Percentiles rank a stretch among this genome's conserved stretches.
Evolutionary conservation across 30 jellyfish, hydroid and myxozoan species (phyloP).

Genomic region (Clytia hemisphaerica): DNA sequence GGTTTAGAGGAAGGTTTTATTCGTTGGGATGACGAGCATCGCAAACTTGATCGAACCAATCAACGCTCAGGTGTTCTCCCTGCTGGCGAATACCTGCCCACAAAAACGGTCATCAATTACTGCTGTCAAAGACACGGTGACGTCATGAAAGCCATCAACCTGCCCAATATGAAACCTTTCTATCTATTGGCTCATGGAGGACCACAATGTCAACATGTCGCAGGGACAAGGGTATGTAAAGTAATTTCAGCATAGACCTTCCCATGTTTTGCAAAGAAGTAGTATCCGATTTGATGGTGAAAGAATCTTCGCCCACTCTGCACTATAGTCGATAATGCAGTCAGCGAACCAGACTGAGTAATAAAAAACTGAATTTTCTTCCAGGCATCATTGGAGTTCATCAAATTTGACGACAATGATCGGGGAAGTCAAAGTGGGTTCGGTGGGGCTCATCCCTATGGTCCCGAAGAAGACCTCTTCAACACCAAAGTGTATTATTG

Average conservation of each 20-base stretch:
- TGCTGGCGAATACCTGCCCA: conserved; percentile 68
- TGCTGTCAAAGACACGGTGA: conserved; percentile 89
- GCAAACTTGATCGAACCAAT: conserved; percentile 62
- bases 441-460: conserved; percentile 85
- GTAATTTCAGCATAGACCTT: not conserved
- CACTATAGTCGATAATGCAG: no score
- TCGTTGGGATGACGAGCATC: conserved; percentile 95
- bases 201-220: conserved; percentile 88
- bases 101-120: conserved; percentile 55
- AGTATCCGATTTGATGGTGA: no score
- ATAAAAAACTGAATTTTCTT: no score
- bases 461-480: conserved; percentile 86
- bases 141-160: conserved; percentile 61
- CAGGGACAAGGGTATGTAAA: conserved; percentile 78
- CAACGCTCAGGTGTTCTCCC: conserved; percentile 84
- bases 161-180: conserved; percentile 86
- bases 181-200: conserved; percentile 80
- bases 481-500: conserved; percentile 84
- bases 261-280: not conserved
- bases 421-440: conserved; percentile 65
- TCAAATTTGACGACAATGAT: conserved; percentile 86
- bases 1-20: conserved; percentile 91
- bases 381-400: conserved; percentile 78
- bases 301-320: no score
- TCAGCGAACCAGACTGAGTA: no score